Evolutionary conservation across 1,140 invertebrate genomes (phyloP), one percentile per base, ranked within the genome.

Genomic region (Berghia stephanieae): DNA sequence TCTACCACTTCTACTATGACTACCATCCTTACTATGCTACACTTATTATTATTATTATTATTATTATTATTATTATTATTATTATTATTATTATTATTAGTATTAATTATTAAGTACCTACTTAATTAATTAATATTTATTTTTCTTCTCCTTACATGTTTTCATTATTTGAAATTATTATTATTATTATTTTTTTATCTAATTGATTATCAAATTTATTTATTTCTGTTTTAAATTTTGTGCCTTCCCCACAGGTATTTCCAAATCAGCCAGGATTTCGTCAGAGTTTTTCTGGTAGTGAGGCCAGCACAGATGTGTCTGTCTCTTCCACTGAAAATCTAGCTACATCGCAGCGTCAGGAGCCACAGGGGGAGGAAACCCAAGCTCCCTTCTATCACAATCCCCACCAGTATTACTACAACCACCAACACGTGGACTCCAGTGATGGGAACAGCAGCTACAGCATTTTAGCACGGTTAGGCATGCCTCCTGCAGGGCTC

Each of bases 361-460:
- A 98, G 87, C 96, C 96, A 16, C 96, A 97, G 89, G 96, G 96
- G 6, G 95, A 97, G 89, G 96, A 97, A 88, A 91, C 86, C 38
- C 78, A 82, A 44, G 63, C 81, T 10, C 77, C 76, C 34, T 46
- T 81, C 27, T n/a, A n/a, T n/a, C n/a, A n/a, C n/a, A n/a, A n/a
- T n/a, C n/a, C n/a, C n/a, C n/a, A n/a, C n/a, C n/a, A n/a, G n/a
- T n/a, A n/a, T n/a, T n/a, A n/a, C n/a, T 82, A 83, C 73, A 74
- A 82, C 21, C 69, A 81, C 21, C 77, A 82, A 55, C 83, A 85
- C 44, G 63, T 81, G 27, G 76, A 77, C 49, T 78, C 93, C 94
- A 89, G 92, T 93, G 31, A 88, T 83, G 88, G 88, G 88, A n/a
- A n/a, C n/a, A 67, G 73, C 60, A 79, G 88, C 85, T 86, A 90